Conservation (phyloP, 2,113 vertebrate genomes). For the Nesoenas mayeri region DNA sequence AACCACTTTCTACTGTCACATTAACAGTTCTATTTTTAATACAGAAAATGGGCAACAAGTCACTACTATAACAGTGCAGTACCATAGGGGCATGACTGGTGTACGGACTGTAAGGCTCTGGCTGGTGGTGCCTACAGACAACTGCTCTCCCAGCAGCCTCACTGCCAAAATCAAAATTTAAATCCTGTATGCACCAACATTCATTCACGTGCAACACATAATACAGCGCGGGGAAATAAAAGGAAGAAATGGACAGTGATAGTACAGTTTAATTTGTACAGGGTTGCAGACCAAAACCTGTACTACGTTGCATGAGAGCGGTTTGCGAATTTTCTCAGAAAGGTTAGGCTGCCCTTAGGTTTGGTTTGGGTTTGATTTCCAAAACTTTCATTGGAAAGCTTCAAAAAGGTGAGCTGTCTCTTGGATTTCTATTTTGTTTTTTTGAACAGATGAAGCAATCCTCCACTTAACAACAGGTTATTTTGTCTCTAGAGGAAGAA, state of each 20-base stretch:
- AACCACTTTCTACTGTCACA: not conserved
- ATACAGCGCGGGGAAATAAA: not conserved
- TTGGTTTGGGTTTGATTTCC: not conserved
- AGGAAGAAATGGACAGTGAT: not conserved
- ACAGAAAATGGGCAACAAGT: not conserved
- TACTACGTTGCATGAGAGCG: fast-evolving
- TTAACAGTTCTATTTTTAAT: not conserved
- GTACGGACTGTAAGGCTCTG: not conserved
- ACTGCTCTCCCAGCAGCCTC: not conserved
- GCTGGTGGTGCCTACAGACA: not conserved
- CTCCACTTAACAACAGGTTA: not conserved
- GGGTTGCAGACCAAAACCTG: not conserved
- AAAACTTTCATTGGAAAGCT: not conserved
- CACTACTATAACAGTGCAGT: not conserved
- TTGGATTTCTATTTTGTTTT: not conserved
- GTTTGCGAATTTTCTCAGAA: not conserved
- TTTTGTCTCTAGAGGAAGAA: conserved; percentile 17
- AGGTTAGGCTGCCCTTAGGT: not conserved
- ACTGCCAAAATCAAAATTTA: not conserved
- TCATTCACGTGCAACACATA: not conserved
- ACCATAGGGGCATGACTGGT: not conserved
- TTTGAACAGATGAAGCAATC: not conserved
- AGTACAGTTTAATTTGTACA: not conserved
- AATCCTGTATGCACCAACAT: not conserved
- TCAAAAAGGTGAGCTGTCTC: not conserved